Percentiles rank a stretch among this genome's conserved stretches.
These are phyloP conservation scores for Nycticryphes semicollaris DNA, from an alignment of 2,113 vertebrate genomes.

Conservation along the genomic window DNA sequence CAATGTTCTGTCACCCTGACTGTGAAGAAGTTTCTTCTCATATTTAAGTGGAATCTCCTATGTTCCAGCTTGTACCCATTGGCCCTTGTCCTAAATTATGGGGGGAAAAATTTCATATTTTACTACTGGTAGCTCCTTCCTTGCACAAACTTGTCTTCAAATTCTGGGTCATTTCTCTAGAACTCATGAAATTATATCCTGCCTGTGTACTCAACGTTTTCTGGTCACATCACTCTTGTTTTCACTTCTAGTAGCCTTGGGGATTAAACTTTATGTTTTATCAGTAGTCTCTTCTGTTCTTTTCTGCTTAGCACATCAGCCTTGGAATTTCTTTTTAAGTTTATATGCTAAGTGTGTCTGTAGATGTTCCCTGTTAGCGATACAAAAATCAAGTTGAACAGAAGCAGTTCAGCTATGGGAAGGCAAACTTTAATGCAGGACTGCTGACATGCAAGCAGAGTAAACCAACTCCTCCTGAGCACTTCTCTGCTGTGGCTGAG, in stretches of 20 bases:
- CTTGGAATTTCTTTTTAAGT: not conserved
- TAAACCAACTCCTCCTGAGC: not conserved
- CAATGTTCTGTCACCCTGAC: too few species aligned
- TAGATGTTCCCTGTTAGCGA: not conserved
- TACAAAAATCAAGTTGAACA: not conserved
- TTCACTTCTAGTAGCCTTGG: not conserved
- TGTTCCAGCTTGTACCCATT: too few species aligned
- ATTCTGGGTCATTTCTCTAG: not conserved
- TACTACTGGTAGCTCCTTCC: not conserved
- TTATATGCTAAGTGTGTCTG: not conserved
- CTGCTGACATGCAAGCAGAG: not conserved
- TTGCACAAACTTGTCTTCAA: not conserved
- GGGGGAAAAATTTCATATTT: too few species aligned
- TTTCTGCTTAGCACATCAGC: not conserved
- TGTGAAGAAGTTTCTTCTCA: too few species aligned
- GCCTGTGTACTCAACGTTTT: not conserved
- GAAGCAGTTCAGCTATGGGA: not conserved
- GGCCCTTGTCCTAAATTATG: not conserved
- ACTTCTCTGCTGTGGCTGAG: not conserved
- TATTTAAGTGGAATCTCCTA: too few species aligned
- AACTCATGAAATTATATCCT: not conserved
- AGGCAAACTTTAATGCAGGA: fast-evolving
- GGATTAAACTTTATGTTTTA: not conserved
- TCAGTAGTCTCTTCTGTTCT: not conserved
- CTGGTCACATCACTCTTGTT: not conserved